Conservation (phyloP, 92 coral and sea anemone species). For the Zoanthus gigantus region DNA sequence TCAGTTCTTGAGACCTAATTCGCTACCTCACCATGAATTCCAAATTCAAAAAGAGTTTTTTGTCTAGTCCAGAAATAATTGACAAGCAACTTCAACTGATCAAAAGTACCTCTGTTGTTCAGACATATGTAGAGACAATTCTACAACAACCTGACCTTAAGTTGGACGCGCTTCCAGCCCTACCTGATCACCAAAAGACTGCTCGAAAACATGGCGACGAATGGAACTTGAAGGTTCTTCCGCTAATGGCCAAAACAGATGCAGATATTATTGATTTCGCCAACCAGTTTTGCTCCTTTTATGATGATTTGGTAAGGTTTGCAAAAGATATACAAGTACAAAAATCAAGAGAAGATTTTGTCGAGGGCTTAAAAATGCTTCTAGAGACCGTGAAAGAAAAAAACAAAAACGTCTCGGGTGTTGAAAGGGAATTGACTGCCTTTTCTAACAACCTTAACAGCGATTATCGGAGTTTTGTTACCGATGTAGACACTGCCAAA, state of each 20-base stretch:
- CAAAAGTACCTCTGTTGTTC: slow-evolving; percentile 1
- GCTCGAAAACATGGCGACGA: slow-evolving; percentile 34
- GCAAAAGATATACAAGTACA: slow-evolving; percentile 6
- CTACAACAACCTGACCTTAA: slow-evolving; percentile 42
- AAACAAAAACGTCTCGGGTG: slow-evolving; percentile 13
- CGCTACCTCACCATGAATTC: slow-evolving; percentile 9
- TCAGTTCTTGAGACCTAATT: too few species aligned
- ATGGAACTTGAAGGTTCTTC: slow-evolving; percentile 30
- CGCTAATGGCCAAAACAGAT: slow-evolving; percentile 38
- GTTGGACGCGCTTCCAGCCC: slow-evolving; percentile 25
- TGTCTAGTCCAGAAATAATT: neutral
- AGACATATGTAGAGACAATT: slow-evolving; percentile 33
- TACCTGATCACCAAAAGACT: slow-evolving; percentile 25
- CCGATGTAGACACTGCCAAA: slow-evolving; percentile 15
- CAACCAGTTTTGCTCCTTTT: slow-evolving; percentile 40
- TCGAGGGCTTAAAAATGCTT: slow-evolving; percentile 28
- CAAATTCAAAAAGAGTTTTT: slow-evolving; percentile 15
- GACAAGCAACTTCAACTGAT: slow-evolving; percentile 10
- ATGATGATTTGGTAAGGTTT: slow-evolving; percentile 41
- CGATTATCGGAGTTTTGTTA: neutral
- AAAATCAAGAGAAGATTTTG: slow-evolving; percentile 9
- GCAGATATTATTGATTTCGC: slow-evolving; percentile 43
- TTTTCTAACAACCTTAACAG: slow-evolving; percentile 23
- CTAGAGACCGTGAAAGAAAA: neutral
- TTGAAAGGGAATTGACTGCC: slow-evolving; percentile 1